Percentiles rank a stretch among this genome's conserved stretches.
Evolutionary conservation across 2,797 vertebrate genomes (phyloP).

Genomic region (Trachops cirrhosus): DNA sequence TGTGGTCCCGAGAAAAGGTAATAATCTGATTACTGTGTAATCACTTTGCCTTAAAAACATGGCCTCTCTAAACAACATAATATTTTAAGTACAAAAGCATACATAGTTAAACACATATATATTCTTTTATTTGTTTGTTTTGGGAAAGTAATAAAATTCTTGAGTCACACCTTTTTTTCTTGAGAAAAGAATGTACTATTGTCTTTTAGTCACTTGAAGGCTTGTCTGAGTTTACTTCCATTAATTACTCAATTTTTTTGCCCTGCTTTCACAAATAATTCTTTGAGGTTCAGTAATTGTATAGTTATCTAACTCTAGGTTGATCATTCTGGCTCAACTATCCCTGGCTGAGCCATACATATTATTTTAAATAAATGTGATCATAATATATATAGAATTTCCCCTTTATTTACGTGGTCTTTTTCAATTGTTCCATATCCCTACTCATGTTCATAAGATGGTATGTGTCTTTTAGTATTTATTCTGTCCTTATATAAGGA

Average conservation of each 20-base stretch:
- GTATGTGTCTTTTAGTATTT: not conserved
- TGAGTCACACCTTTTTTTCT: not conserved
- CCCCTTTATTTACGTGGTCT: not conserved
- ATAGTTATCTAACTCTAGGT: not conserved
- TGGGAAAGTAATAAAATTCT: not conserved
- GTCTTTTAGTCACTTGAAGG: not conserved
- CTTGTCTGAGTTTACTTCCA: not conserved
- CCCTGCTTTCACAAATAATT: not conserved
- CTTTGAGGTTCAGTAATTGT: not conserved
- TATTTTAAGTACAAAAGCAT: not conserved
- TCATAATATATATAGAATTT: not conserved
- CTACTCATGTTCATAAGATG: not conserved
- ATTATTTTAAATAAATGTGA: constrained; percentile 13
- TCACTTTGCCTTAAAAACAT: not conserved
- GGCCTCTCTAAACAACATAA: not conserved
- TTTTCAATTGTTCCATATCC: not conserved
- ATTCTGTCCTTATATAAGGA: not conserved
- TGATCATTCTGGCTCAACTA: not conserved
- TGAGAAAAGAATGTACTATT: not conserved
- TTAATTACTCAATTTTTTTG: not conserved
- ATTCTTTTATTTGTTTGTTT: not conserved
- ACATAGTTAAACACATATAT: not conserved
- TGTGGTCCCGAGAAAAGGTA: not conserved
- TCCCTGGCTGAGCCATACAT: not conserved
- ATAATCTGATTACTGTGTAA: not conserved